Conservation (phyloP, 1,140 invertebrate genomes). For the Pygmarrhopalites habei region DNA sequence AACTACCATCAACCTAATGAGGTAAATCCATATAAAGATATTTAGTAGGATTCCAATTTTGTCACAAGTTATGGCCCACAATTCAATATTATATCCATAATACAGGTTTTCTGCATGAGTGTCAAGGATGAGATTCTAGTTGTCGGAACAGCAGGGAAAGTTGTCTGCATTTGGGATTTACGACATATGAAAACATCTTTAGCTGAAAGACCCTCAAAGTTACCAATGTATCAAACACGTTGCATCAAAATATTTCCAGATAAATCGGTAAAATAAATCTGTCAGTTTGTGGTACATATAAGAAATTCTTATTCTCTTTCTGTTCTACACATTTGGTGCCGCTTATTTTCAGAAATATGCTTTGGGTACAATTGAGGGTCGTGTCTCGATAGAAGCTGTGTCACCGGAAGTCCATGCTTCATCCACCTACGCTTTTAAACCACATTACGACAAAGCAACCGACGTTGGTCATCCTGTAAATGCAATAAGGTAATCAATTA, state of each 20-base stretch:
- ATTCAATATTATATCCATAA: neutral
- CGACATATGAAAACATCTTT: neutral
- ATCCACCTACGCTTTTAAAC: conserved; percentile 5
- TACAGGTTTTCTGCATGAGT: conserved; percentile 5
- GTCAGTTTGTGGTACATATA: neutral
- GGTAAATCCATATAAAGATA: neutral
- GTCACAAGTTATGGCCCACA: neutral
- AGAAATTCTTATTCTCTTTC: neutral
- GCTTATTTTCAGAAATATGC: neutral
- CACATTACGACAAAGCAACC: neutral
- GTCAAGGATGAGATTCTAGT: conserved; percentile 3
- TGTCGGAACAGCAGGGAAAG: neutral
- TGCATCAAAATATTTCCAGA: conserved; percentile 4
- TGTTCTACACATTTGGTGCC: neutral
- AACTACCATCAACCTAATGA: neutral
- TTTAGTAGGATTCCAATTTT: no score
- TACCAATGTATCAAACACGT: neutral
- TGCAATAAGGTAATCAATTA: neutral
- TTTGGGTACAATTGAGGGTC: neutral
- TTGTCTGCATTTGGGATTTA: conserved; percentile 1
- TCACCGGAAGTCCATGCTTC: neutral
- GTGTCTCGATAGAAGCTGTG: neutral
- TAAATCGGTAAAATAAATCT: neutral
- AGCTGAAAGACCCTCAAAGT: neutral
- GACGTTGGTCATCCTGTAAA: conserved; percentile 7